Percentiles rank a stretch among this genome's conserved stretches.
Evolutionary conservation across 2,113 vertebrate genomes (phyloP).

Genomic region (Cyrtonyx montezumae): DNA sequence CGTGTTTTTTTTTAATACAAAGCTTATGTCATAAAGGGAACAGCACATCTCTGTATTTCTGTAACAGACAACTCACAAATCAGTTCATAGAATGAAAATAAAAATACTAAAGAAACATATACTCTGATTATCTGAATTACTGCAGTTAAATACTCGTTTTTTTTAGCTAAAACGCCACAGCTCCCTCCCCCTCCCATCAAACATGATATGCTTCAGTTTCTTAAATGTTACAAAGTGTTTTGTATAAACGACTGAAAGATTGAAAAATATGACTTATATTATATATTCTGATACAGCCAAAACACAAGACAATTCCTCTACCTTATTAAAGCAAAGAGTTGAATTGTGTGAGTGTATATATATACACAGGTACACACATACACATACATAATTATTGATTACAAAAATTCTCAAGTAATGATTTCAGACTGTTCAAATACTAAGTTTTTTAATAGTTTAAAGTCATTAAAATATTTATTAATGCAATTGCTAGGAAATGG

Average conservation of each 20-base stretch:
- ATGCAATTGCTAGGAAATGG: constrained; percentile 21
- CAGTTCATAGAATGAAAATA: not conserved
- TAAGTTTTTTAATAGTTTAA: not conserved
- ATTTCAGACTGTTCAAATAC: constrained; percentile 3
- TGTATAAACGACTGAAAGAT: not conserved
- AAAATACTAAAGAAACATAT: not conserved
- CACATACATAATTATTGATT: not conserved
- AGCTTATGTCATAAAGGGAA: not conserved
- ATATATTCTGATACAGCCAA: not conserved
- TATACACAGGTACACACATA: not conserved
- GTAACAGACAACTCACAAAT: not conserved
- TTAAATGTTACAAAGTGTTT: not conserved
- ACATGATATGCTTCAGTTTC: not conserved
- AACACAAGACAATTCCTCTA: not conserved
- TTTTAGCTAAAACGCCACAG: not conserved
- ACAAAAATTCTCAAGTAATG: not conserved
- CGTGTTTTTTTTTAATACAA: rapidly evolving
- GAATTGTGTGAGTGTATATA: not conserved
- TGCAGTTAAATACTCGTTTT: not conserved
- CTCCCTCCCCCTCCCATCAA: not conserved
- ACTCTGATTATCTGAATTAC: not conserved
- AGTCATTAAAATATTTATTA: constrained; percentile 50
- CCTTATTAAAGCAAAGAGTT: not conserved
- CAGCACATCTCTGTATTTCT: not conserved
- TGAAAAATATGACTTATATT: not conserved